Percentiles rank a stretch among this genome's conserved stretches.
Conservation (phyloP, 1,140 invertebrate species). For the Maniola jurtina region DNA sequence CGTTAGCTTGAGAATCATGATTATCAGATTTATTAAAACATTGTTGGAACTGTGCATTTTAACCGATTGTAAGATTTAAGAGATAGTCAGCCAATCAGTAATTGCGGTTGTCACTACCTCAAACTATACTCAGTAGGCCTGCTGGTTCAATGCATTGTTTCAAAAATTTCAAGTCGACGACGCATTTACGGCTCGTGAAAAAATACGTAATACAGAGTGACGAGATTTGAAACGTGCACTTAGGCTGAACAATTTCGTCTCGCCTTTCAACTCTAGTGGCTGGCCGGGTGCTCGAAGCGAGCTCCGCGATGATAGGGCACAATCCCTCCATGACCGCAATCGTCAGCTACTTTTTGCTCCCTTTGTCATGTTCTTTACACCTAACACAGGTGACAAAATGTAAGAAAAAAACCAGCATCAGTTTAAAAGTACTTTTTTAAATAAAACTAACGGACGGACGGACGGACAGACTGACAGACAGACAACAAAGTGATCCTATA, state of each 20-base stretch:
- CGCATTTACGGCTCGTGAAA: conserved; percentile 12
- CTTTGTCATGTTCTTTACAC: conserved; percentile 30
- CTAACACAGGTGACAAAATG: conserved; percentile 22
- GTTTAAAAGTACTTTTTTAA: not conserved
- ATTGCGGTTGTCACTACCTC: too few relatives aligned
- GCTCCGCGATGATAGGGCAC: conserved; percentile 31
- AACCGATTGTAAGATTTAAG: too few relatives aligned
- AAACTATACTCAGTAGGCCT: not conserved
- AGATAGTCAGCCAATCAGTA: too few relatives aligned
- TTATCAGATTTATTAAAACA: too few relatives aligned
- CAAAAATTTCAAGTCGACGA: conserved; percentile 15
- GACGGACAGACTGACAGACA: too few relatives aligned
- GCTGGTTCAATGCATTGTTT: not conserved
- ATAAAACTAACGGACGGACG: too few relatives aligned
- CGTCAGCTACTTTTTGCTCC: conserved; percentile 30
- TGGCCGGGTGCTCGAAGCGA: conserved; percentile 27
- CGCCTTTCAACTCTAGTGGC: conserved; percentile 28
- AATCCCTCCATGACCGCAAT: conserved; percentile 32
- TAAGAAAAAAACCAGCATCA: not conserved
- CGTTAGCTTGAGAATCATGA: too few relatives aligned
- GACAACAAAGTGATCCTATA: not conserved
- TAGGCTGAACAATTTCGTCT: conserved; percentile 27
- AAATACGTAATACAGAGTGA: conserved; percentile 22
- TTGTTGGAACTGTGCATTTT: too few relatives aligned
- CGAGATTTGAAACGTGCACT: conserved; percentile 33